Base-by-base conservation (phyloP, 2,888 invertebrate species). In the Tuberolachnus salignus region DNA sequence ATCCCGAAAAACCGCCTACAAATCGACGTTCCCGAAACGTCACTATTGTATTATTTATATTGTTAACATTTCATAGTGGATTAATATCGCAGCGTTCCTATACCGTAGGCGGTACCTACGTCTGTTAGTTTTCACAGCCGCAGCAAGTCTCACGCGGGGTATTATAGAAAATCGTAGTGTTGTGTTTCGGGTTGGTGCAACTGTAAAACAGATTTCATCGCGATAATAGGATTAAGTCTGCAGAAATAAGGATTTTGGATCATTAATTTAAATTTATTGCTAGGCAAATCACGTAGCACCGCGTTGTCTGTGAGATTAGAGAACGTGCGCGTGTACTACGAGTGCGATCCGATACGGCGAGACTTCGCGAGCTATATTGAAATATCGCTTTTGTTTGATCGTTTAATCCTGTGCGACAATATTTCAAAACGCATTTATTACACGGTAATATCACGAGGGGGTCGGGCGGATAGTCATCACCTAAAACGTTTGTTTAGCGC, bases 231-330 rank as follows among this genome's bases (percentile, higher is more conserved):
- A 55, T 69, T 10, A 16, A 69, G 34, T 55, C 42, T 34, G 34
- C 34, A 21, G 21, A 42, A 16, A 70, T 42, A 55, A 55, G 42
- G 21, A 44, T 55, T 55, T 55, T 4, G 16, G 42, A 55, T 70
- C 55, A 70, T 70, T 70, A 70, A 55, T 70, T 55, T 70, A 21
- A 55, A 70, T 70, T 55, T 21, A 21, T 55, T 42, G 42, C 16
- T 55, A 55, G 42, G 21, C 14, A 53, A 34, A 69, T 69, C 51
- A 53, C 42, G 16, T 3, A 14, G 51, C 19, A 14, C 34, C 34
- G 34, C 53, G 53, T 53, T 53, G 53, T 69, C 69, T 21, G 6
- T 14, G 34, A 53, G 11, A 21, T n/a, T 34, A 21, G 10, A 53
- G 53, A 26, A 21, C n/a, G n/a, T 34, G 34, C 6, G 34, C 34